Base-by-base conservation (phyloP, 2,113 vertebrate genomes). In the Raphicerus campestris region DNA sequence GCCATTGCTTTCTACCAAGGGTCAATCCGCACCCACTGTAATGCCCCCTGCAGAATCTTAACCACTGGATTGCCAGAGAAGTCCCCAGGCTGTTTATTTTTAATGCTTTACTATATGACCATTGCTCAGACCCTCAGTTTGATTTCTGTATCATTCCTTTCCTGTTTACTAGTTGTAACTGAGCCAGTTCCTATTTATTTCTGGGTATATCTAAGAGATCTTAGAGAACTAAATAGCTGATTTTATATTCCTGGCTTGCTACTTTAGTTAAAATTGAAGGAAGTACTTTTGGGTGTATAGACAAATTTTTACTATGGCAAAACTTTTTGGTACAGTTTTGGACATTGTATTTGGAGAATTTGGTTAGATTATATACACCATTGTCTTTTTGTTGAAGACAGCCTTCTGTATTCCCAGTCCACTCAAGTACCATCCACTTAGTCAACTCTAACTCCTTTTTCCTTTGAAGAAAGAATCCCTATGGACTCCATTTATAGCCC, bases 151-250 rank as follows among this genome's bases (percentile, higher is more conserved):
- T 95, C 28, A 42, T 93, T 89, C 15, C 73, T 94, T 92, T 94
- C 75, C 91, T 95, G 51, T 95, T 97, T 94, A 92, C 51, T 84
- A 58, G 16, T 86, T 96, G 61, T 91, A 89, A 86, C 55, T 24
- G 24, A 66, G 53, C 53, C 95, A 88, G 63, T 94, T 95, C 81
- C 77, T 93, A 19, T 87, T 89, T 93, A 91, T 94, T 97, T 58
- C 30, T 92, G 77, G n/a, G 24, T 90, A 35, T 86, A 66, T 86
- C 53, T 94, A 58, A 94, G n/a, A 83, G 49, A 60, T 95, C 39
- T 78, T 87, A 51, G 10, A 16, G 4, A 60, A 66, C 49, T 82
- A 86, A 83, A 96, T 84, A 93, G 30, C 22, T 14, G 55, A 55
- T 61, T 93, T 94, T 94, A 39, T 88, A 58, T 73, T 93, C n/a